These are phyloP conservation scores for Eretmochelys imbricata DNA, from an alignment of 2,113 vertebrate genomes.

Conservation along the genomic window DNA sequence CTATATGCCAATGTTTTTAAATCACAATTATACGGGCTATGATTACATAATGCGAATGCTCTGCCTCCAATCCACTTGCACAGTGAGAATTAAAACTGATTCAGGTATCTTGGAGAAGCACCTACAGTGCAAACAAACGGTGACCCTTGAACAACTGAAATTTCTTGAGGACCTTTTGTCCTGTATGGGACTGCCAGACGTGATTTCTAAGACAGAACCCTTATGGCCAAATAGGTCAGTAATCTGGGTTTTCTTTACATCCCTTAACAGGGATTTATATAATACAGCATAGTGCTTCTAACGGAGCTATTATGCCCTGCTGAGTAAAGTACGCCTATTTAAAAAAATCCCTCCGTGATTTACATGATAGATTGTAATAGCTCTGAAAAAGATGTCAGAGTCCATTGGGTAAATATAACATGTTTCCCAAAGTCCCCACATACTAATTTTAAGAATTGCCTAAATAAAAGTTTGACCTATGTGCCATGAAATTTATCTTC, in stretches of 20 bases:
- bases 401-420: background rate
- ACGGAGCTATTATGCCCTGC: fast-evolving
- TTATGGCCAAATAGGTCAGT: background rate
- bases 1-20: background rate
- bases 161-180: background rate
- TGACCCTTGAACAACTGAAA: background rate
- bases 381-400: background rate
- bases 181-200: background rate
- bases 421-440: background rate
- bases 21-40: background rate
- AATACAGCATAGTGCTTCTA: background rate
- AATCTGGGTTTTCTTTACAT: background rate
- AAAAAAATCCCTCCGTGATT: background rate
- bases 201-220: background rate
- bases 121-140: background rate
- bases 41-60: background rate
- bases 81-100: background rate
- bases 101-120: background rate
- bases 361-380: background rate
- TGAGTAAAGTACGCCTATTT: background rate
- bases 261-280: background rate
- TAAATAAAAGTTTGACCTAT: background rate
- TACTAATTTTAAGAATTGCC: background rate
- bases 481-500: background rate
- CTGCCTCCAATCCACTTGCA: background rate